Percentiles rank a stretch among this genome's conserved stretches.
phyloP scores from a whole-genome alignment of 2,888 invertebrate genomes.

The Rhyacophila evoluta region DNA sequence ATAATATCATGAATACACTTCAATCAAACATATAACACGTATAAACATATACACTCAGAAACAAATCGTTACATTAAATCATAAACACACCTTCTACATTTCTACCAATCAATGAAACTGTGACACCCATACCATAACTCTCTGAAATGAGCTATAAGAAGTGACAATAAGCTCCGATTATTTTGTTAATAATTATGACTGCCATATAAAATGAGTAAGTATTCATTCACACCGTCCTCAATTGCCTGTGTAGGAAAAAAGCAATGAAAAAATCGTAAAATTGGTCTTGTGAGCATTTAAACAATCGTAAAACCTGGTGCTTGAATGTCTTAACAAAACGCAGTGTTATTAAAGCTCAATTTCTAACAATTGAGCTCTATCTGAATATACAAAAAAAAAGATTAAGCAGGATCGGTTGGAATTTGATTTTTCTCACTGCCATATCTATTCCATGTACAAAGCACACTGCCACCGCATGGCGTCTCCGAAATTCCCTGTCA shows the following conservation, averaged over 20 bases:
- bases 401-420: too few species aligned
- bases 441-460: too few species aligned
- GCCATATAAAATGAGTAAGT: constrained; percentile 22
- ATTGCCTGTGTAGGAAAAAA: constrained; percentile 22
- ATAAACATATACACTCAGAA: too few species aligned
- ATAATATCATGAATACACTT: too few species aligned
- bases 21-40: too few species aligned
- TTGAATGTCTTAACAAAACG: constrained; percentile 24
- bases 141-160: neutral
- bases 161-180: neutral
- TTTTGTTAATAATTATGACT: constrained; percentile 13
- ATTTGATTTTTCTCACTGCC: too few species aligned
- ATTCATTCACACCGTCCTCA: constrained; percentile 12
- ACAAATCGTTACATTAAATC: neutral
- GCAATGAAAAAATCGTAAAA: constrained; percentile 24
- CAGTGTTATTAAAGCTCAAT: neutral
- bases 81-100: neutral
- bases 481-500: too few species aligned
- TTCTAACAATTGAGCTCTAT: neutral
- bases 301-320: constrained; percentile 18
- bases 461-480: too few species aligned
- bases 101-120: neutral
- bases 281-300: constrained; percentile 7
- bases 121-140: constrained; percentile 5
- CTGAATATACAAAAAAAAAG: too few species aligned